Base-by-base conservation (phyloP, 2,113 vertebrate genomes). In the Ceyx margarethae region DNA sequence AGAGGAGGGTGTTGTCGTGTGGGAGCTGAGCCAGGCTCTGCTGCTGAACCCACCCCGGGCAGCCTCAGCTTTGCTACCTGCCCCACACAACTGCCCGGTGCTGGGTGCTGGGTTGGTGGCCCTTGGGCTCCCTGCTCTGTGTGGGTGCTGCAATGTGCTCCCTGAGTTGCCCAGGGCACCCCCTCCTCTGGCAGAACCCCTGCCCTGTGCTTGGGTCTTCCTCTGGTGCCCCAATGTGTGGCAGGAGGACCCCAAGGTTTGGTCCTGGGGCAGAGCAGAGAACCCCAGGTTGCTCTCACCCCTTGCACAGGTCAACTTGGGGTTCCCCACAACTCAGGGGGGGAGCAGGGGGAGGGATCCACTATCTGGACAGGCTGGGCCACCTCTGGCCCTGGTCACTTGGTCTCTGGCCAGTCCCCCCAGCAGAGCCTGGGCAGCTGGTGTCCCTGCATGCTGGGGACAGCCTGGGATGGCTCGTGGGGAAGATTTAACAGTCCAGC, bases 261-360 rank as follows among this genome's bases (percentile, higher is more conserved):
- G 33, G 26, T 6, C 16, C 42, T n/a, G 57, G 28, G 12, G 31
- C 31, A 65, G 77, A 33, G 33, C 40, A 65, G 77, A 40, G 48
- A 35, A 64, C n/a, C 14, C 37, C 37, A 37, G 37, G 37, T 37
- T 37, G 37, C 37, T 37, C 37, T 37, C 37, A 10, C 37, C 37
- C 10, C 26, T 11, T 46, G 33, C 2, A 9, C 20, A 26, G 50
- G 26, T 13, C 3, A 84, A 1, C 69, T 23, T 9, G 17, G 26
- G 56, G 33, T 22, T 37, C 29, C 3, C 1, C 1, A 0, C 0
- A 4, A 6, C n/a, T 35, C 4, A 0, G 15, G 12, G 33, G 11
- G 6, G 19, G 53, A n/a, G 48, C 50, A 14, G 64, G 19, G 48
- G 31, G 61, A 48, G 28, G 84, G 64, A 18, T 20, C 3, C 4